Percentiles rank a stretch among this genome's conserved stretches.
Conservation (phyloP, 2,113 vertebrate species). For the Zingel zingel region DNA sequence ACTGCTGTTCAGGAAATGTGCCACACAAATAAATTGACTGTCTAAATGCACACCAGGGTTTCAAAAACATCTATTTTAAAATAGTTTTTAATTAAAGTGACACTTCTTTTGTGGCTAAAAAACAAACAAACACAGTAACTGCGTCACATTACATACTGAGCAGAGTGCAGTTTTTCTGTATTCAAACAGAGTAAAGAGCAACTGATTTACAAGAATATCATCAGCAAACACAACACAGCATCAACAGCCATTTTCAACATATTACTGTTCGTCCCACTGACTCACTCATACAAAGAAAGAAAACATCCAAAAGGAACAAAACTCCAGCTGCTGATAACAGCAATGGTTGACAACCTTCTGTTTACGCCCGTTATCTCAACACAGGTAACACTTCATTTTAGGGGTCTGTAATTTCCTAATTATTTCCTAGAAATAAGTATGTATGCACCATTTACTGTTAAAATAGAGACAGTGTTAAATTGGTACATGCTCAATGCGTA, state of each 20-base stretch:
- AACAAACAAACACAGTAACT: background rate
- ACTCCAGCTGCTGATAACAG: background rate
- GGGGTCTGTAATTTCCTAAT: background rate
- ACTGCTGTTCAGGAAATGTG: too few species aligned
- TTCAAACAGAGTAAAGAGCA: too few species aligned
- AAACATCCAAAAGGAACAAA: background rate
- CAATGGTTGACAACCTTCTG: background rate
- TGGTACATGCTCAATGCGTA: too few species aligned
- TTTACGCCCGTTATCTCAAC: background rate
- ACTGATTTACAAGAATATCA: background rate
- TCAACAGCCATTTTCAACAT: constrained; percentile 49
- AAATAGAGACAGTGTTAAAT: background rate
- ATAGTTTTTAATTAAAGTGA: constrained; percentile 73
- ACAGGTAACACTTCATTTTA: background rate
- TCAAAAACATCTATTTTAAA: constrained; percentile 15
- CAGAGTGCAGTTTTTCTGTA: background rate
- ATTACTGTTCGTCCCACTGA: constrained; percentile 39
- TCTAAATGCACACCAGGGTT: background rate
- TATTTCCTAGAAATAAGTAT: background rate
- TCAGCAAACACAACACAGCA: constrained; percentile 46
- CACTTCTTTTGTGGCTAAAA: constrained; percentile 48
- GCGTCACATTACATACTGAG: constrained; percentile 28
- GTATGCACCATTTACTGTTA: background rate
- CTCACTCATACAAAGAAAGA: constrained; percentile 19
- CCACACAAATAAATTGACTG: background rate